Evolutionary conservation across 2,888 invertebrate species (phyloP).

Genomic region (Brachypalpus laphriformis): DNA sequence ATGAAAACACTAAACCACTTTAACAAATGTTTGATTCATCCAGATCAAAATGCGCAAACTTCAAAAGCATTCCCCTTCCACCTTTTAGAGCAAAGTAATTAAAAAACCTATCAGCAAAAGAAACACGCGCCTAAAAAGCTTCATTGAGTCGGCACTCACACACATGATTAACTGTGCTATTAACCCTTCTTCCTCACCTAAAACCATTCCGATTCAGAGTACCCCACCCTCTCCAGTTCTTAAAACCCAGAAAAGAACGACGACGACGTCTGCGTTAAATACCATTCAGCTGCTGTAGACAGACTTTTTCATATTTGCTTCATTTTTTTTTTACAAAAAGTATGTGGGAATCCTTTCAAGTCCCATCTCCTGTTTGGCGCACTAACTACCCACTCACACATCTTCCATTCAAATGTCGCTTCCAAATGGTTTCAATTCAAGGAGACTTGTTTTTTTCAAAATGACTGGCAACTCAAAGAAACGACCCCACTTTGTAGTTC

Average conservation of each 20-base stretch:
- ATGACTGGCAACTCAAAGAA: conserved; percentile 57
- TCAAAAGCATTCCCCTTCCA: not conserved
- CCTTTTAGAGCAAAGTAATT: conserved; percentile 30
- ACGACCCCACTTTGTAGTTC: conserved; percentile 70
- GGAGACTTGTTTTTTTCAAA: conserved; percentile 20
- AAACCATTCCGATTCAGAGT: not conserved
- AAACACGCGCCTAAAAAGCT: conserved; percentile 35
- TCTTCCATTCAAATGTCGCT: conserved; percentile 62
- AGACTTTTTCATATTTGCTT: conserved; percentile 60
- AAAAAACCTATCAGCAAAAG: conserved; percentile 45
- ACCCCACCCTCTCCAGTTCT: not conserved
- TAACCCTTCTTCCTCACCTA: conserved; percentile 42
- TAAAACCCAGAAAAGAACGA: not conserved
- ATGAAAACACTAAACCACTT: no score
- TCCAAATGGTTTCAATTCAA: conserved; percentile 31
- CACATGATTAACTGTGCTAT: conserved; percentile 35
- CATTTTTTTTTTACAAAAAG: conserved; percentile 12
- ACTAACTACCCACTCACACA: conserved; percentile 7
- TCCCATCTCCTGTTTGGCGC: conserved; percentile 12
- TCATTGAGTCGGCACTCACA: conserved; percentile 13
- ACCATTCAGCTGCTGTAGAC: conserved; percentile 43
- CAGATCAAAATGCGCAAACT: no score
- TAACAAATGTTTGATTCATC: no score
- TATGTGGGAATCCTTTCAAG: conserved; percentile 38
- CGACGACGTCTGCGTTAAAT: conserved; percentile 13